Conservation (phyloP, 2,797 vertebrate species). For the Prionace glauca region DNA sequence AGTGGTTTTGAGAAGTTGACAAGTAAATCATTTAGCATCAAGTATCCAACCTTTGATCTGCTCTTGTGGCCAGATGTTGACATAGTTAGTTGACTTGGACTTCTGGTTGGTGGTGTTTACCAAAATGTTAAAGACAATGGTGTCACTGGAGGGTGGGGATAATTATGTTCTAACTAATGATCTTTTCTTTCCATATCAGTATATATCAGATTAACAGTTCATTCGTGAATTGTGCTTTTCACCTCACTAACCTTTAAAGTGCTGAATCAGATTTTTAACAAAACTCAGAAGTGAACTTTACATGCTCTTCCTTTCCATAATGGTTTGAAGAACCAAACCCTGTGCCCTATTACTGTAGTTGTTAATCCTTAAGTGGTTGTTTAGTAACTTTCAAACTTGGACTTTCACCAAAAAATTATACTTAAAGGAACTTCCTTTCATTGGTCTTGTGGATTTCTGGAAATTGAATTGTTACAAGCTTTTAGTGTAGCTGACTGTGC, state of each 20-base stretch:
- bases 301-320: not conserved
- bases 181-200: not conserved
- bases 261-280: not conserved
- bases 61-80: not conserved
- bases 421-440: not conserved
- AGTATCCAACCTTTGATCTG: not conserved
- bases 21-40: not conserved
- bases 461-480: not conserved
- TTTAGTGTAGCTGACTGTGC: not conserved
- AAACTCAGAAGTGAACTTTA: not conserved
- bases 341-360: not conserved
- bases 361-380: not conserved
- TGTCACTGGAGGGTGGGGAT: not conserved
- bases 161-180: not conserved
- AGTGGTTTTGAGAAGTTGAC: not conserved
- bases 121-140: not conserved
- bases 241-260: not conserved
- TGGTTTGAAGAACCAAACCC: not conserved
- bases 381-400: conserved; percentile 5
- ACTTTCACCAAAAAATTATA: not conserved
- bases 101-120: not conserved
- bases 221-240: not conserved
- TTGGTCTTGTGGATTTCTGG: not conserved
- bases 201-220: not conserved
- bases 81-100: not conserved